Conservation (phyloP, 2,113 vertebrate genomes). For the Entosphenus tridentatus region DNA sequence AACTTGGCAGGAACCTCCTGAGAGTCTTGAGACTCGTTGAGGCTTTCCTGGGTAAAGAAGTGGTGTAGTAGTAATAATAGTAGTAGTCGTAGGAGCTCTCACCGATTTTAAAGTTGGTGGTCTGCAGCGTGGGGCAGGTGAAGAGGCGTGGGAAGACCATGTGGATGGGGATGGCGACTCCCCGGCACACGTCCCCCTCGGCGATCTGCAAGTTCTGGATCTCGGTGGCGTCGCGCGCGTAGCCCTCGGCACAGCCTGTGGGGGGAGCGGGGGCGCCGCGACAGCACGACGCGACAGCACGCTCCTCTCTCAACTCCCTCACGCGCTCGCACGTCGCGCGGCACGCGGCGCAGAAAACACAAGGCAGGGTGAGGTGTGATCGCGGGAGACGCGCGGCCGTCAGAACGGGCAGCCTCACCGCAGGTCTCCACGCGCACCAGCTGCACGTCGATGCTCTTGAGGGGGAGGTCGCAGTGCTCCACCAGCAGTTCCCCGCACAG, state of each 20-base stretch:
- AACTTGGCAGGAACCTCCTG: no score
- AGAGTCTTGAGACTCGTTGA: background rate
- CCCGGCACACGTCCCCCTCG: slow-evolving; percentile 59
- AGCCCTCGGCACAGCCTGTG: slow-evolving; percentile 77
- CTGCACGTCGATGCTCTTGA: slow-evolving; percentile 79
- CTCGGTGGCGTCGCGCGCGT: slow-evolving; percentile 76
- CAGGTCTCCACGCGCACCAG: slow-evolving; percentile 85
- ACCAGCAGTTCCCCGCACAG: slow-evolving; percentile 64
- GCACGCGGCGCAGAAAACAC: no score
- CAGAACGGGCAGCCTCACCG: slow-evolving; percentile 26
- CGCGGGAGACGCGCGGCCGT: no score
- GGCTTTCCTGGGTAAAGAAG: background rate
- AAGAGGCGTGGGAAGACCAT: slow-evolving; percentile 90
- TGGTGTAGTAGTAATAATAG: background rate
- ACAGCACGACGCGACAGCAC: no score
- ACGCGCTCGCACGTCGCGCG: no score
- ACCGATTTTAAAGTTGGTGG: slow-evolving; percentile 98
- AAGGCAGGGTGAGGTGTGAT: no score
- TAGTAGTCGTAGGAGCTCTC: slow-evolving; percentile 10
- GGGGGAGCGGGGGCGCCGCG: no score
- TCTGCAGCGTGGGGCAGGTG: slow-evolving; percentile 81
- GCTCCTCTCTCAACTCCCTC: no score
- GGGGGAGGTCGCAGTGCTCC: slow-evolving; percentile 48
- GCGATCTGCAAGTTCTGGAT: slow-evolving; percentile 97
- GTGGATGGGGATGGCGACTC: slow-evolving; percentile 58